A percentile compares a stretch with the other conserved stretches of the same genome.
These are phyloP conservation scores for Tetramorium bicarinatum DNA, from an alignment of 2,888 invertebrate genomes.

Conservation along the genomic window DNA sequence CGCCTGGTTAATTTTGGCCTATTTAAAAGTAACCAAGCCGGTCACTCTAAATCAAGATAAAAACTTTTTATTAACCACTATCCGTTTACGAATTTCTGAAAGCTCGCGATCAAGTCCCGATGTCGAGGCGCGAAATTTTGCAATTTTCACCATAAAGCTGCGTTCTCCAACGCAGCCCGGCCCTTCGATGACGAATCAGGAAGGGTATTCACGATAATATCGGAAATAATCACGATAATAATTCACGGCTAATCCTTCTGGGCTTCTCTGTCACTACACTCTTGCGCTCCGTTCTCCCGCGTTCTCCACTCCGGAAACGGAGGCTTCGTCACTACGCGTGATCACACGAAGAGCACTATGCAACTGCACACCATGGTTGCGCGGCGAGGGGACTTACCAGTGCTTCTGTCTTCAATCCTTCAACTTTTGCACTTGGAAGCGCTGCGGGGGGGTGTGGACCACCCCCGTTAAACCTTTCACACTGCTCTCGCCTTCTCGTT, in stretches of 20 bases:
- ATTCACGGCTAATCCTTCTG: conserved; percentile 61
- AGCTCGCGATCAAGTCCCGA: not conserved
- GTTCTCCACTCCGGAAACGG: conserved; percentile 14
- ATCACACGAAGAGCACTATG: conserved; percentile 69
- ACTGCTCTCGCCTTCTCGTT: conserved; percentile 34
- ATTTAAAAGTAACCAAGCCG: not conserved
- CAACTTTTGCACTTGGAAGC: conserved; percentile 35
- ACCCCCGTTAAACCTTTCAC: conserved; percentile 54
- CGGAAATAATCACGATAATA: conserved; percentile 17
- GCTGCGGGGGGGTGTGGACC: conserved; percentile 38
- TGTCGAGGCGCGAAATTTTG: conserved; percentile 1
- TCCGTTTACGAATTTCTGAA: not conserved
- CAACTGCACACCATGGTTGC: conserved; percentile 51
- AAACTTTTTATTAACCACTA: not conserved
- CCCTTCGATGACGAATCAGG: not conserved
- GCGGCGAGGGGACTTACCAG: conserved; percentile 67
- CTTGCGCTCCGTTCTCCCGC: conserved; percentile 14
- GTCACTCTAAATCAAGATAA: not conserved
- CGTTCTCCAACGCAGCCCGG: conserved; percentile 10
- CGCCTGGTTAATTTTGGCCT: too few relatives aligned
- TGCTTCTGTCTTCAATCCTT: conserved; percentile 55
- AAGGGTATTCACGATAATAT: not conserved
- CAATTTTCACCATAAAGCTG: conserved; percentile 14
- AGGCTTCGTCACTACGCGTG: conserved; percentile 58
- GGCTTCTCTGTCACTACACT: conserved; percentile 60